A percentile compares a stretch with the other conserved stretches of the same genome.
Conservation (phyloP, 2,797 vertebrate genomes). For the Cyprinodon diabolis region DNA sequence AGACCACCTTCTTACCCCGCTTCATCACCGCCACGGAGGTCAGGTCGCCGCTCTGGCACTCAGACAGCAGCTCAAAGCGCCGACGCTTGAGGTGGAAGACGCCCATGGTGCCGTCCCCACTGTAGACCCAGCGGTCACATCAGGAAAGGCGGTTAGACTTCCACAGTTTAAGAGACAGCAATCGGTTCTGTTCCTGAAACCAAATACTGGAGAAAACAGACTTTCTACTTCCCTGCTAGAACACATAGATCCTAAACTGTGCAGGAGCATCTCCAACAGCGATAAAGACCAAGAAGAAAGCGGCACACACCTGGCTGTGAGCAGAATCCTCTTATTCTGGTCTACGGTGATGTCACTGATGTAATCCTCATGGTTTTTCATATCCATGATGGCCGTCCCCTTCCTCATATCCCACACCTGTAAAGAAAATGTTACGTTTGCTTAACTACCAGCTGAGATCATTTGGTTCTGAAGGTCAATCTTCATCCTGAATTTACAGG, state of each 20-base stretch:
- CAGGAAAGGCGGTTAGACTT: background rate
- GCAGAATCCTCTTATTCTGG: conserved; percentile 85
- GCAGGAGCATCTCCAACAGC: too few species aligned
- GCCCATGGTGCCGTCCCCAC: conserved; percentile 93
- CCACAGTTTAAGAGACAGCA: background rate
- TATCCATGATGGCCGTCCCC: conserved; percentile 86
- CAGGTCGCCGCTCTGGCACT: conserved; percentile 91
- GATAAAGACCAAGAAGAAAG: background rate
- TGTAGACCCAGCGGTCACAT: conserved; percentile 49
- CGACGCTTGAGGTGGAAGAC: conserved; percentile 91
- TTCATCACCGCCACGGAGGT: conserved; percentile 92
- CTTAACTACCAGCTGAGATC: too few species aligned
- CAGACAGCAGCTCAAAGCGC: conserved; percentile 91
- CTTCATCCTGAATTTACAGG: too few species aligned
- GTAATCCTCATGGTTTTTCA: conserved; percentile 92
- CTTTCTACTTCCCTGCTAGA: too few species aligned
- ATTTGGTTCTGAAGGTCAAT: too few species aligned
- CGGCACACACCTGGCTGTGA: conserved; percentile 86
- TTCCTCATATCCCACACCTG: conserved; percentile 95
- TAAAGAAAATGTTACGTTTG: conserved; percentile 26
- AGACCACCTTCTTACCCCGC: conserved; percentile 89
- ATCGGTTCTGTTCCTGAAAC: background rate
- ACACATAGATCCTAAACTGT: too few species aligned
- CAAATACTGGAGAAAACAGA: too few species aligned
- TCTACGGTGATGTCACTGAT: conserved; percentile 91